Percentiles rank a stretch among this genome's conserved stretches.
Evolutionary conservation across 2,888 invertebrate species (phyloP).

Genomic region (Rosalia funebris): DNA sequence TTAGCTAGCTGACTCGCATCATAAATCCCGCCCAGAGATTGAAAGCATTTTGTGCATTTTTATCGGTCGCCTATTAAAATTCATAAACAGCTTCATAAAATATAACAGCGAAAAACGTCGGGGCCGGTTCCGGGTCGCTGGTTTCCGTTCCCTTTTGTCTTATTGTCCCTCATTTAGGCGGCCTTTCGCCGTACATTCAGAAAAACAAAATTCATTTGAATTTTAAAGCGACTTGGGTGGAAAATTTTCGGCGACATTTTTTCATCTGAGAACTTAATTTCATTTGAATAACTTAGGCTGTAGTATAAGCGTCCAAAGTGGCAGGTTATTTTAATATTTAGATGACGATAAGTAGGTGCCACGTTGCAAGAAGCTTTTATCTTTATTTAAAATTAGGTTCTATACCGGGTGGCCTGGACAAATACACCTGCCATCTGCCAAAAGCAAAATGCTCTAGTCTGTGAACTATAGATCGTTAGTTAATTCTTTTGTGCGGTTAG

Average conservation of each 20-base stretch:
- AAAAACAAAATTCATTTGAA: slow-evolving; percentile 48
- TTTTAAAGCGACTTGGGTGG: slow-evolving; percentile 38
- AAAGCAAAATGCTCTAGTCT: too few relatives aligned
- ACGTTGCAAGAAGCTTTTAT: neutral
- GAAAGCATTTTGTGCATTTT: too few relatives aligned
- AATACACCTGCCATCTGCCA: too few relatives aligned
- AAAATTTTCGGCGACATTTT: slow-evolving; percentile 17
- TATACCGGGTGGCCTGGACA: too few relatives aligned
- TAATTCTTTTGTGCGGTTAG: too few relatives aligned
- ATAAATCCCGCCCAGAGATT: too few relatives aligned
- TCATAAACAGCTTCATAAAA: slow-evolving; percentile 11
- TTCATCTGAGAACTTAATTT: slow-evolving; percentile 33
- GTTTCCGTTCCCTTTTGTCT: slow-evolving; percentile 16
- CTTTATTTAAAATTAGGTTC: neutral
- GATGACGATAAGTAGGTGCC: neutral
- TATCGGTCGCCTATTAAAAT: too few relatives aligned
- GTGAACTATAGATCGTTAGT: too few relatives aligned
- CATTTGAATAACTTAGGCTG: slow-evolving; percentile 35
- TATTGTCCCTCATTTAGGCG: slow-evolving; percentile 22
- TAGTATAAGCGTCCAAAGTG: slow-evolving; percentile 23
- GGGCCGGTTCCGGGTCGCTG: slow-evolving; percentile 4
- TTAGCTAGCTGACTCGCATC: too few relatives aligned
- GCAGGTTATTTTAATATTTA: slow-evolving; percentile 2
- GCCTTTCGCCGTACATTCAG: slow-evolving; percentile 24
- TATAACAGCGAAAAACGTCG: neutral